phyloP scores from a whole-genome alignment of 2,888 invertebrate genomes.

The Callosobruchus maculatus region DNA sequence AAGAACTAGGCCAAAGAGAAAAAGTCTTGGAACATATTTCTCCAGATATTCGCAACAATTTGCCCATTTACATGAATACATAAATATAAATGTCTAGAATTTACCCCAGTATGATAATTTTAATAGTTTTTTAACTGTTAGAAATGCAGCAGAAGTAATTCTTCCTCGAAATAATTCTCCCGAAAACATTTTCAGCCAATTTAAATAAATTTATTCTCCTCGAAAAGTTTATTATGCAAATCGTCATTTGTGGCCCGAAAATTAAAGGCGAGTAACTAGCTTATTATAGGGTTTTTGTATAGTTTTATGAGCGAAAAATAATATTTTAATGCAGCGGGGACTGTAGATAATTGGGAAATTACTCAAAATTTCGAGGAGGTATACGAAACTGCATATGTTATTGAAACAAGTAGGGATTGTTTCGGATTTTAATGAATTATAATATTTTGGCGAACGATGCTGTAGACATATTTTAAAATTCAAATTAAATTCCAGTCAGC shows the following conservation, averaged over 20 bases:
- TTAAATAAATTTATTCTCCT: background rate
- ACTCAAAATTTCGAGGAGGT: background rate
- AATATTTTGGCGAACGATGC: background rate
- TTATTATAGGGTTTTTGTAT: slow-evolving; percentile 20
- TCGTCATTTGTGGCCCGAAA: slow-evolving; percentile 6
- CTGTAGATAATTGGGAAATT: slow-evolving; percentile 1
- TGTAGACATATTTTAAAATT: background rate
- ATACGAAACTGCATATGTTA: background rate
- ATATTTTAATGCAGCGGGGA: slow-evolving; percentile 22
- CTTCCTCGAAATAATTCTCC: background rate
- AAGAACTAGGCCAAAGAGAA: background rate
- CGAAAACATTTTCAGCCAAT: background rate
- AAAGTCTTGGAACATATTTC: background rate
- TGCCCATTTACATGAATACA: background rate
- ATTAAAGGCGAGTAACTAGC: slow-evolving; percentile 18
- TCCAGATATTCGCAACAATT: background rate
- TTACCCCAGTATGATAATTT: background rate
- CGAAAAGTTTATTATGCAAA: background rate
- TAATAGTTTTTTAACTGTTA: background rate
- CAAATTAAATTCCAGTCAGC: background rate
- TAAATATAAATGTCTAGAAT: background rate
- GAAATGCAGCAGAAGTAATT: background rate
- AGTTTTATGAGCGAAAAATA: slow-evolving; percentile 19
- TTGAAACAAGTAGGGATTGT: background rate
- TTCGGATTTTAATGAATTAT: background rate